Evolutionary conservation across 2,797 vertebrate genomes (phyloP).

Genomic region (Sebastes elongatus): DNA sequence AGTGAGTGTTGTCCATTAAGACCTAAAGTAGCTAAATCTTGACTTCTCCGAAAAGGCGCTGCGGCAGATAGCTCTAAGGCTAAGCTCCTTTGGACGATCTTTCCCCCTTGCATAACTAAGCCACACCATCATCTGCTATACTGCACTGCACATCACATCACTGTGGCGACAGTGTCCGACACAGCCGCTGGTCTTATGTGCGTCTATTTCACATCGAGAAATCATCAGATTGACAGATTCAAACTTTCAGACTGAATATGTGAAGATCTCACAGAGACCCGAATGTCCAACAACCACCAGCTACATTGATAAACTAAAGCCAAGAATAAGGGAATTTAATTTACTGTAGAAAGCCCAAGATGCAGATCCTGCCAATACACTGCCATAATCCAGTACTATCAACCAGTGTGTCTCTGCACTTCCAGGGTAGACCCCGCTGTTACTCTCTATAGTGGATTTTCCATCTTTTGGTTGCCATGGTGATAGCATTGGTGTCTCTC

Average conservation of each 20-base stretch:
- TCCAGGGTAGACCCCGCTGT: not conserved
- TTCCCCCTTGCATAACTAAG: constrained; percentile 47
- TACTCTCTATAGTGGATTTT: constrained; percentile 15
- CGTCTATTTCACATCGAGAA: not conserved
- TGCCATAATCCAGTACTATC: not conserved
- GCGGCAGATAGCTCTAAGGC: not conserved
- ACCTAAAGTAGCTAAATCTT: constrained; percentile 26
- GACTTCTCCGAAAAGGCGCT: constrained; percentile 5
- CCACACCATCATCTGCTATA: constrained; percentile 24
- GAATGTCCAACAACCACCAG: no score
- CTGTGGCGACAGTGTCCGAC: not conserved
- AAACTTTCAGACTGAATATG: not conserved
- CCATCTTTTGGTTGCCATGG: constrained; percentile 51
- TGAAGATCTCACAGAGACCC: not conserved
- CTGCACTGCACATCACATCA: not conserved
- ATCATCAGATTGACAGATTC: not conserved
- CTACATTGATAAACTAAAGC: not conserved
- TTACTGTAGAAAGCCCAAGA: not conserved
- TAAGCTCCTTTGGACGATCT: constrained; percentile 56
- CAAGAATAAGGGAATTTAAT: not conserved
- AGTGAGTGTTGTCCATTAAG: not conserved
- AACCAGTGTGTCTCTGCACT: not conserved
- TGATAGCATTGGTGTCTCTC: constrained; percentile 33
- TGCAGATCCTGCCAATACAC: not conserved
- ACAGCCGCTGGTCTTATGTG: fast-evolving